phyloP scores from a whole-genome alignment of 2,113 vertebrate species.

The Platycercus adscitus region DNA sequence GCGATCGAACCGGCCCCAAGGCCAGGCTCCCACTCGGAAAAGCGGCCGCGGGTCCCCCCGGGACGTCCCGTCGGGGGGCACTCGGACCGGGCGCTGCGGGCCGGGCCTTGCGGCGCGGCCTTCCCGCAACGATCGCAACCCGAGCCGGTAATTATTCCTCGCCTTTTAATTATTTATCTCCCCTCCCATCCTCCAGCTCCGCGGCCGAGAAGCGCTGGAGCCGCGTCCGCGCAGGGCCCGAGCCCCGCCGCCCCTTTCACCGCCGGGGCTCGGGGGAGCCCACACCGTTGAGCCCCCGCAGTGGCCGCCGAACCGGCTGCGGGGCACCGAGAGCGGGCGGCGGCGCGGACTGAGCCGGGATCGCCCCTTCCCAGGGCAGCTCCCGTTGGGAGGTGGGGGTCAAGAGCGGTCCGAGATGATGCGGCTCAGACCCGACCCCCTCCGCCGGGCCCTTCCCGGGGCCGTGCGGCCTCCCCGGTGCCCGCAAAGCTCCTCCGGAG shows the following conservation, averaged over 20 bases:
- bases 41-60: background rate
- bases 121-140: conserved; percentile 85
- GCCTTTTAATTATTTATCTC: conserved; percentile 89
- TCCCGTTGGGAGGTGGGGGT: background rate
- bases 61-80: background rate
- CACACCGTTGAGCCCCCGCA: background rate
- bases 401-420: background rate
- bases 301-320: background rate
- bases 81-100: conserved; percentile 70
- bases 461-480: background rate
- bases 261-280: background rate
- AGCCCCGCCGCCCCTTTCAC: background rate
- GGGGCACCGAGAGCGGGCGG: background rate
- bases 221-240: background rate
- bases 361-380: background rate
- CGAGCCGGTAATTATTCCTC: conserved; percentile 92
- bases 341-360: no score
- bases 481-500: background rate
- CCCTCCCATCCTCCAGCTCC: background rate
- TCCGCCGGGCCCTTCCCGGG: background rate
- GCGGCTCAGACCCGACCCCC: background rate
- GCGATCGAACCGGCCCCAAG: background rate
- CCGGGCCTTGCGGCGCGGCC: conserved; percentile 62
- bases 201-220: background rate
- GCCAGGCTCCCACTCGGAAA: background rate